These are phyloP conservation scores for Drosophila erecta DNA, from an alignment of 1,140 invertebrate species.

Conservation along the genomic window DNA sequence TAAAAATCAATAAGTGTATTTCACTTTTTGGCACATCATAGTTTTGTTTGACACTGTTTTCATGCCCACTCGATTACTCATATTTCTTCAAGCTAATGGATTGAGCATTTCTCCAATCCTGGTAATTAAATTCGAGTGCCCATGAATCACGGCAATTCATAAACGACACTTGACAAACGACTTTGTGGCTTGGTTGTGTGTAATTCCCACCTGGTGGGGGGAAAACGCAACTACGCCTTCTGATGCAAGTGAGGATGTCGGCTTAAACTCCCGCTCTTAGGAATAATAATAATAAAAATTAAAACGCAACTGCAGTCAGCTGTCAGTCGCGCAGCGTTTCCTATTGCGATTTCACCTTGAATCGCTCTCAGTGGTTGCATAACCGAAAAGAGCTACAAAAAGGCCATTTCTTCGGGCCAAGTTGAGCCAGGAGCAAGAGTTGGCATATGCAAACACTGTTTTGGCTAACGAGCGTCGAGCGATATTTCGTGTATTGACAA, in stretches of 20 bases:
- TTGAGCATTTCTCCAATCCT: constrained; percentile 24
- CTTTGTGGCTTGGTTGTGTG: constrained; percentile 1
- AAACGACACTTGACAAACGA: constrained; percentile 14
- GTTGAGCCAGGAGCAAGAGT: constrained; percentile 16
- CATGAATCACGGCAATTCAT: constrained; percentile 25
- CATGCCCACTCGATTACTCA: constrained; percentile 35
- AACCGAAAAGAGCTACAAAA: constrained; percentile 18
- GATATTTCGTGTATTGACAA: constrained; percentile 63
- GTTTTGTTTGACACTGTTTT: constrained; percentile 18
- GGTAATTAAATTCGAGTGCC: constrained; percentile 29
- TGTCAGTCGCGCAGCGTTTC: constrained; percentile 39
- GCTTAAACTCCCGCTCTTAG: constrained; percentile 19
- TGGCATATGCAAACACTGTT: constrained; percentile 60
- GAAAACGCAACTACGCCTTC: constrained; percentile 16
- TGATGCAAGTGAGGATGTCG: constrained; percentile 12
- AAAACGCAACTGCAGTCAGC: constrained; percentile 51
- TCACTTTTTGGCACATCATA: constrained; percentile 19
- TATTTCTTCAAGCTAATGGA: constrained; percentile 26
- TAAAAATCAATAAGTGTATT: constrained; percentile 21
- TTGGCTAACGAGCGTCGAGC: constrained; percentile 60
- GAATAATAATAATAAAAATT: constrained; percentile 45
- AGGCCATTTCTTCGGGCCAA: constrained; percentile 24
- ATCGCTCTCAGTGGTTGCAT: constrained; percentile 46
- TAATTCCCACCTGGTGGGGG: constrained; percentile 27
- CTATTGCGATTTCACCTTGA: constrained; percentile 75